Percentiles rank a stretch among this genome's conserved stretches.
Evolutionary conservation across 2,888 invertebrate species (phyloP).

Genomic region (Cyaniris semiargus): DNA sequence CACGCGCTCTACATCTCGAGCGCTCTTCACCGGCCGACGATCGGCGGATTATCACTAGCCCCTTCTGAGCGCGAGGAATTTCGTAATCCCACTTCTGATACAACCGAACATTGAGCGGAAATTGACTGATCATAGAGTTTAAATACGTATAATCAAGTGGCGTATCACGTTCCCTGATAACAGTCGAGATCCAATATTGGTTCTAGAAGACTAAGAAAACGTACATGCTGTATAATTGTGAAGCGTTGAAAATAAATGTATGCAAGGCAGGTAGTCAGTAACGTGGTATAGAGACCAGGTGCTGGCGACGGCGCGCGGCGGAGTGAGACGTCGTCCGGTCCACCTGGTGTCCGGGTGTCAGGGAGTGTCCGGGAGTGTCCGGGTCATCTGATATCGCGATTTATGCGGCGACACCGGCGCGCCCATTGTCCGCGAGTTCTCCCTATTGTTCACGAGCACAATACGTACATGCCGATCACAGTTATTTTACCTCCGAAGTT

Average conservation of each 20-base stretch:
- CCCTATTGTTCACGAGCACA: not conserved
- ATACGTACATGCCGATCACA: not conserved
- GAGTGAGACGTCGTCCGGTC: not conserved
- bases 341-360: not conserved
- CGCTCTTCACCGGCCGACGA: not conserved
- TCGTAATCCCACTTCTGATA: not conserved
- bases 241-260: not conserved
- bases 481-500: not conserved
- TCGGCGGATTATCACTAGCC: slow-evolving; percentile 1
- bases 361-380: not conserved
- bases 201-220: not conserved
- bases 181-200: not conserved
- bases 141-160: not conserved
- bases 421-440: not conserved
- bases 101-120: not conserved
- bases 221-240: not conserved
- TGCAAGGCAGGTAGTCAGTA: not conserved
- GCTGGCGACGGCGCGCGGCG: not conserved
- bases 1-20: slow-evolving; percentile 7
- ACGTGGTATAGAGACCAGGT: not conserved
- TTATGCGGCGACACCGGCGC: not conserved
- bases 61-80: not conserved
- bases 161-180: not conserved
- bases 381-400: slow-evolving; percentile 13
- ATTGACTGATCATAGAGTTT: not conserved